Evolutionary conservation across 2,797 vertebrate genomes (phyloP).

Genomic region (Geotrypetes seraphini): DNA sequence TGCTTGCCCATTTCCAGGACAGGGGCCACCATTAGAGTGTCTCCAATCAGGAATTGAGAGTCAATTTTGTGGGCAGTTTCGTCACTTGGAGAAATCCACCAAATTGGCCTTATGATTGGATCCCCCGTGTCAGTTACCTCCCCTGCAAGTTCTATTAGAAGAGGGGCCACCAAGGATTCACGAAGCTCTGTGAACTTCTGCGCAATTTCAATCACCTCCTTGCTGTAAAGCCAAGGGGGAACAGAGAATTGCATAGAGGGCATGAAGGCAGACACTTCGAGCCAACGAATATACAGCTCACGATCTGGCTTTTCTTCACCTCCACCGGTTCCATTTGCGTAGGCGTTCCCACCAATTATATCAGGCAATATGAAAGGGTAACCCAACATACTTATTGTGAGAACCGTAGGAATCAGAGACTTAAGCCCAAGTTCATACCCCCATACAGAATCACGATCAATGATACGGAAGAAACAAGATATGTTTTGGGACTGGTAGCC

Average conservation of each 20-base stretch:
- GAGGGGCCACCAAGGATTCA: slow-evolving; percentile 78
- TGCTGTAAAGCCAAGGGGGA: slow-evolving; percentile 86
- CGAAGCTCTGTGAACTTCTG: slow-evolving; percentile 78
- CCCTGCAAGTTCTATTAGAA: slow-evolving; percentile 79
- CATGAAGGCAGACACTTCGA: slow-evolving; percentile 92
- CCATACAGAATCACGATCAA: slow-evolving; percentile 92
- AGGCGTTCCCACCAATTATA: slow-evolving; percentile 81
- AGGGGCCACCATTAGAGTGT: slow-evolving; percentile 89
- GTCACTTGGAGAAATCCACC: slow-evolving; percentile 89
- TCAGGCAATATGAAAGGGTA: slow-evolving; percentile 83
- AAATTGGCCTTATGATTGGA: slow-evolving; percentile 91
- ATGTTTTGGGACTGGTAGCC: slow-evolving; percentile 92
- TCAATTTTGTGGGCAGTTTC: slow-evolving; percentile 80
- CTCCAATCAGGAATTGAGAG: slow-evolving; percentile 93
- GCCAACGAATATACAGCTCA: slow-evolving; percentile 92
- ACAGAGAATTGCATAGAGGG: slow-evolving; percentile 95
- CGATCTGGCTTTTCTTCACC: slow-evolving; percentile 63
- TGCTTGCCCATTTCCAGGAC: slow-evolving; percentile 88
- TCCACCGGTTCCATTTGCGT: slow-evolving; percentile 57
- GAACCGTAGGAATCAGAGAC: slow-evolving; percentile 87
- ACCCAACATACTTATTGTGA: slow-evolving; percentile 72
- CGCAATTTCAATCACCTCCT: slow-evolving; percentile 82
- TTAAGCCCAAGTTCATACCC: slow-evolving; percentile 89
- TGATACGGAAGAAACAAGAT: slow-evolving; percentile 90
- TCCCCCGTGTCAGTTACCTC: slow-evolving; percentile 80